These are phyloP conservation scores for Zaprionus kolodkinae DNA, from an alignment of 1,140 invertebrate genomes.

Conservation along the genomic window DNA sequence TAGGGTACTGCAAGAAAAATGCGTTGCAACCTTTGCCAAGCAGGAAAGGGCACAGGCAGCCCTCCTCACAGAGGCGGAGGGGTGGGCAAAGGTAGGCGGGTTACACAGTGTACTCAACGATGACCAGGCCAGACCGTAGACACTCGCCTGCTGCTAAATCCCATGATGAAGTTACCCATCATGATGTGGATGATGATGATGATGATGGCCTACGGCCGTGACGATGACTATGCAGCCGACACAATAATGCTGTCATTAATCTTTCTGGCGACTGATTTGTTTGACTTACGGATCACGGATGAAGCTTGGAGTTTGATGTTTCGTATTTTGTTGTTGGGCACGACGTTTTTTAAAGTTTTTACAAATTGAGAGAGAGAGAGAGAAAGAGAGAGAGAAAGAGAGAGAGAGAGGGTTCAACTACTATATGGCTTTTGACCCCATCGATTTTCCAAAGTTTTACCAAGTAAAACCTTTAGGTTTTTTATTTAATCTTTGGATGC, in stretches of 20 bases:
- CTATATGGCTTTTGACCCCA: too few species aligned
- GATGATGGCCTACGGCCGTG: slow-evolving; percentile 24
- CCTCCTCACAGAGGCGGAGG: too few species aligned
- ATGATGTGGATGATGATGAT: slow-evolving; percentile 74
- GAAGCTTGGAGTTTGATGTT: too few species aligned
- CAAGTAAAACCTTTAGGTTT: too few species aligned
- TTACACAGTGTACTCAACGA: slow-evolving; percentile 25
- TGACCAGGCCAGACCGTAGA: slow-evolving; percentile 2
- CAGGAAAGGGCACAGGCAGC: neutral
- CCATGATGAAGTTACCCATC: slow-evolving; percentile 53
- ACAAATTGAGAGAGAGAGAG: too few species aligned
- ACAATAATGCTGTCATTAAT: slow-evolving; percentile 84
- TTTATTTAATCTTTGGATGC: too few species aligned
- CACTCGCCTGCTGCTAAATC: slow-evolving; percentile 26
- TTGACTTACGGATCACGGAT: slow-evolving; percentile 78
- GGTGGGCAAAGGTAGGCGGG: neutral
- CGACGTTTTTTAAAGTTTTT: too few species aligned
- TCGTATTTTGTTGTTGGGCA: too few species aligned
- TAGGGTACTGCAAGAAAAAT: slow-evolving; percentile 68
- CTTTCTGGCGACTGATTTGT: slow-evolving; percentile 84
- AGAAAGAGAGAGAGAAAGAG: too few species aligned
- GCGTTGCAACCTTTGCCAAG: slow-evolving; percentile 62
- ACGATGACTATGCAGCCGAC: slow-evolving; percentile 74
- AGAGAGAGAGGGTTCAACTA: too few species aligned
- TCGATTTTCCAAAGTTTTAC: too few species aligned